A percentile compares a stretch with the other conserved stretches of the same genome.
Evolutionary conservation across 2,113 vertebrate genomes (phyloP).

Genomic region (Heterochromis multidens): DNA sequence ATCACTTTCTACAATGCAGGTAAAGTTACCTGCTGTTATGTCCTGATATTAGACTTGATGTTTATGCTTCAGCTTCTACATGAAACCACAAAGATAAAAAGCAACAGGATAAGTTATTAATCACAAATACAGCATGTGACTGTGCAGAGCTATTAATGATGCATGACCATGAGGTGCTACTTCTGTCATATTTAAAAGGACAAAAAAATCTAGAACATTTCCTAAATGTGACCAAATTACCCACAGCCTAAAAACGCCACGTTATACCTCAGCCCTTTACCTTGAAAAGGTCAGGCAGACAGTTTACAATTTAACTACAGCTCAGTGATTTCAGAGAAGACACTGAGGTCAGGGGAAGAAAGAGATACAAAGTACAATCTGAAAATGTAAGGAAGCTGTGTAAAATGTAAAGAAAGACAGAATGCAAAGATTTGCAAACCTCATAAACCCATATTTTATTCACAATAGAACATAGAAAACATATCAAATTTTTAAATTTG

Average conservation of each 20-base stretch:
- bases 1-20: too few relatives aligned
- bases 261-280: background rate
- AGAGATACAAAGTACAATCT: background rate
- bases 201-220: background rate
- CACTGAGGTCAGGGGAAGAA: background rate
- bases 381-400: background rate
- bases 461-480: too few relatives aligned
- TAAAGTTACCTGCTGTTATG: too few relatives aligned
- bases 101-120: background rate
- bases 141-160: background rate
- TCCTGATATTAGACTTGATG: too few relatives aligned
- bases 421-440: too few relatives aligned
- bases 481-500: too few relatives aligned
- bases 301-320: background rate
- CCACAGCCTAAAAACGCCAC: background rate
- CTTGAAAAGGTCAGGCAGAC: slow-evolving; percentile 11
- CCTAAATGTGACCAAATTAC: background rate
- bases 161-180: background rate
- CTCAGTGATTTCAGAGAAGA: background rate
- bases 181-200: background rate
- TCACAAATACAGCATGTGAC: background rate
- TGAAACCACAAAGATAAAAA: too few relatives aligned
- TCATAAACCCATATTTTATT: too few relatives aligned
- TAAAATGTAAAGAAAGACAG: too few relatives aligned
- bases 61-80: too few relatives aligned